phyloP scores from a whole-genome alignment of 2,797 vertebrate genomes.

The Sarcoramphus papa region DNA sequence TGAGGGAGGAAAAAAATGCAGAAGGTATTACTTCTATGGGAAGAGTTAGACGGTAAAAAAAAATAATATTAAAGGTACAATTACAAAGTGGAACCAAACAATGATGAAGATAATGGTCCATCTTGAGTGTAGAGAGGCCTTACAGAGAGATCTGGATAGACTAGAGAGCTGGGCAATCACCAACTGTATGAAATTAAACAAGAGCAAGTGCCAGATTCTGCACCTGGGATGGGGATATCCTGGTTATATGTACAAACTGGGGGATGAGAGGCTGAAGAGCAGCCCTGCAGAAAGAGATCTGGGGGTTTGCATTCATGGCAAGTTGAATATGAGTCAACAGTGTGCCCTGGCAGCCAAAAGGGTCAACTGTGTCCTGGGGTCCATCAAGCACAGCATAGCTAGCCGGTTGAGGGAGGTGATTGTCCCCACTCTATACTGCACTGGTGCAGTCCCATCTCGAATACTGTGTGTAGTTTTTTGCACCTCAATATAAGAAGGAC shows the following conservation, averaged over 20 bases:
- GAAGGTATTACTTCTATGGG: neutral
- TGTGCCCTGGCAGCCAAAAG: neutral
- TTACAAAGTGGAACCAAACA: neutral
- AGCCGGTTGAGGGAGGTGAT: accelerated
- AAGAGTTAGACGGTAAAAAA: neutral
- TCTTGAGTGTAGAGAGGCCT: neutral
- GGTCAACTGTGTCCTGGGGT: accelerated
- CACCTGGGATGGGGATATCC: neutral
- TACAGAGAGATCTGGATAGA: neutral
- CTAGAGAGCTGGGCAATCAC: neutral
- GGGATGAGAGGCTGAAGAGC: neutral
- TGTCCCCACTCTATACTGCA: too few relatives aligned
- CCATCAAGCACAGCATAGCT: neutral
- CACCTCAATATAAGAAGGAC: neutral
- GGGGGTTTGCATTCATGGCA: accelerated
- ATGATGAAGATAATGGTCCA: neutral
- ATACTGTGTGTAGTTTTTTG: neutral
- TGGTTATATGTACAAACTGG: accelerated
- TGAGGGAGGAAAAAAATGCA: neutral
- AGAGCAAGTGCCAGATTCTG: neutral
- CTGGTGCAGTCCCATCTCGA: neutral
- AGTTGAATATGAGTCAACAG: neutral
- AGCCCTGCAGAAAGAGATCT: neutral
- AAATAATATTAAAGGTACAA: neutral
- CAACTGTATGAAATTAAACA: neutral